A percentile compares a stretch with the other conserved stretches of the same genome.
phyloP scores from a whole-genome alignment of 2,888 invertebrate species.

The Athetis lepigone region DNA sequence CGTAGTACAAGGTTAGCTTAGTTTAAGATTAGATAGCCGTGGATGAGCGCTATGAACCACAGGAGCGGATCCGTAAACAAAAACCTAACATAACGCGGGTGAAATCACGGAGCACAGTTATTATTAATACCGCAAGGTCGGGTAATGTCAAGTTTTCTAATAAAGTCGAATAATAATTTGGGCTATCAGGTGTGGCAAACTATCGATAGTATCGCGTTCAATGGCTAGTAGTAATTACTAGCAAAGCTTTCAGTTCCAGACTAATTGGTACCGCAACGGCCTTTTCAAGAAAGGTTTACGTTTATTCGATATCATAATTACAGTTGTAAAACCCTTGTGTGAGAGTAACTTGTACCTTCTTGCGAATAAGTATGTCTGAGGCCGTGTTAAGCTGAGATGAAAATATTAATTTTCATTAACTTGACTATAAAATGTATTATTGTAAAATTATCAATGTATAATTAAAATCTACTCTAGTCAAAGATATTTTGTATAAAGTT shows the following conservation, averaged over 20 bases:
- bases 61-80: no score
- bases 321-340: constrained; percentile 41
- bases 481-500: no score
- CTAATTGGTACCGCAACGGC: constrained; percentile 27
- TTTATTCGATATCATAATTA: constrained; percentile 38
- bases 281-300: constrained; percentile 41
- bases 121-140: constrained; percentile 2
- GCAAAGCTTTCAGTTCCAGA: constrained; percentile 27
- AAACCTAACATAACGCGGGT: no score
- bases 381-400: neutral
- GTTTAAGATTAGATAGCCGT: no score
- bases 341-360: constrained; percentile 13
- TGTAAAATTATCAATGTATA: no score
- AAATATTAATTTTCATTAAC: neutral
- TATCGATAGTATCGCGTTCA: constrained; percentile 22
- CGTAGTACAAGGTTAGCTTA: no score
- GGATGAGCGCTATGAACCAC: no score
- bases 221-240: constrained; percentile 33
- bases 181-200: constrained; percentile 12
- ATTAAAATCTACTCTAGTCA: no score
- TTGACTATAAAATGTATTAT: no score
- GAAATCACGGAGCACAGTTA: no score
- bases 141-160: neutral
- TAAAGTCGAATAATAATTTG: constrained; percentile 5
- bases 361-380: neutral